A percentile compares a stretch with the other conserved stretches of the same genome.
Evolutionary conservation across 2,888 invertebrate species (phyloP).

Genomic region (Dynastes maya): DNA sequence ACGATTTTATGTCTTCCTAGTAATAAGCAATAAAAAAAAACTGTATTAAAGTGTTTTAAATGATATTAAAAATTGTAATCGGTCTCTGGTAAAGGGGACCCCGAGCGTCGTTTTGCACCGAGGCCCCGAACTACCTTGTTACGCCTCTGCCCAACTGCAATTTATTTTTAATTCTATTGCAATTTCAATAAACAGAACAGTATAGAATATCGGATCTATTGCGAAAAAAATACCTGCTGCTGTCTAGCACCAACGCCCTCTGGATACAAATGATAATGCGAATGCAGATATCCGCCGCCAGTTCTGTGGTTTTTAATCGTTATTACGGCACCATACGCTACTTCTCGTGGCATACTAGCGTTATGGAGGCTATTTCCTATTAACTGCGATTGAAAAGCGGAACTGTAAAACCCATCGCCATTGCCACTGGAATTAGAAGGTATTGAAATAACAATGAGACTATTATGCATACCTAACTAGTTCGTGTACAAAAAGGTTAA

Average conservation of each 20-base stretch:
- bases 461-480: too few species aligned
- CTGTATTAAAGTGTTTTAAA: too few species aligned
- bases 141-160: too few species aligned
- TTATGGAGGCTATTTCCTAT: slow-evolving; percentile 94
- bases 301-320: slow-evolving; percentile 95
- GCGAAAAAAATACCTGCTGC: slow-evolving; percentile 81
- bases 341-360: slow-evolving; percentile 90
- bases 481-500: too few species aligned
- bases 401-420: slow-evolving; percentile 97
- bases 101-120: too few species aligned
- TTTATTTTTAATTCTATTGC: too few species aligned
- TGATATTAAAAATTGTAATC: too few species aligned
- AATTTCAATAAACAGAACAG: too few species aligned
- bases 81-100: too few species aligned
- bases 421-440: slow-evolving; percentile 80
- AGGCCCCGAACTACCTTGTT: too few species aligned
- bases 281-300: slow-evolving; percentile 96
- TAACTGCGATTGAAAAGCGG: slow-evolving; percentile 94
- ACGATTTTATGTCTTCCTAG: too few species aligned
- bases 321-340: slow-evolving; percentile 91
- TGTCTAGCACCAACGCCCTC: slow-evolving; percentile 91
- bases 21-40: too few species aligned
- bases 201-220: background rate
- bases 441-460: background rate
- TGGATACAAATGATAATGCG: slow-evolving; percentile 96